Evolutionary conservation across 1,140 invertebrate genomes (phyloP).

Genomic region (Pomacea maculata): DNA sequence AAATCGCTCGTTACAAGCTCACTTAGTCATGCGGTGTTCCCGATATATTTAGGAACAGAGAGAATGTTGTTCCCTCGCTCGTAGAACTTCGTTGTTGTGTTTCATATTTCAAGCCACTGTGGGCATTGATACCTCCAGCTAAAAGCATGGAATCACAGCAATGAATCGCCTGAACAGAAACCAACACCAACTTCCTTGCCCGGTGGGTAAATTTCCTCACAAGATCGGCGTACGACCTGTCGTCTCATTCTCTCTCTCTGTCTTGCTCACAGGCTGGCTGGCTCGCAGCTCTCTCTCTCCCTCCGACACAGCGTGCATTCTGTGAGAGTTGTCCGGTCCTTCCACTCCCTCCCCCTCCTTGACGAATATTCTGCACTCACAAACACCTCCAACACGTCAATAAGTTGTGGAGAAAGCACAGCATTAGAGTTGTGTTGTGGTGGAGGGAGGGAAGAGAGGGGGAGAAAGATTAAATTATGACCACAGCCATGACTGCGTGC

Average conservation of each 20-base stretch:
- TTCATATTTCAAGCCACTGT: constrained; percentile 15
- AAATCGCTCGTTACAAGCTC: constrained; percentile 47
- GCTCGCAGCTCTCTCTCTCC: too few relatives aligned
- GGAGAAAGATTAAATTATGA: constrained; percentile 24
- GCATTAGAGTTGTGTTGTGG: neutral
- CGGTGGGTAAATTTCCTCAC: constrained; percentile 12
- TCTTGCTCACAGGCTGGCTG: too few relatives aligned
- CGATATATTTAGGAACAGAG: constrained; percentile 22
- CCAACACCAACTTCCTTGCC: constrained; percentile 8
- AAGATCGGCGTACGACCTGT: too few relatives aligned
- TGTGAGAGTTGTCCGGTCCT: constrained; percentile 15
- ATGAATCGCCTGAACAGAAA: constrained; percentile 4
- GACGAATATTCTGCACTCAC: constrained; percentile 19
- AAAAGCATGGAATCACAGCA: constrained; percentile 3
- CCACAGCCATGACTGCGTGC: constrained; percentile 19
- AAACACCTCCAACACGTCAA: constrained; percentile 17
- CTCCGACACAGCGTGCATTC: constrained; percentile 16
- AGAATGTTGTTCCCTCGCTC: constrained; percentile 3
- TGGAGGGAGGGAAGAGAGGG: neutral
- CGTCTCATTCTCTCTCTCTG: too few relatives aligned
- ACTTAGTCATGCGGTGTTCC: constrained; percentile 43
- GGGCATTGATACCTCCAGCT: constrained; percentile 8
- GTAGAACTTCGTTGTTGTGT: constrained; percentile 1
- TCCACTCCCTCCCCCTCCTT: neutral
- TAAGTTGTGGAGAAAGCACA: constrained; percentile 24